Base-by-base conservation (phyloP, 2,888 invertebrate species). In the Eilema griseolum region DNA sequence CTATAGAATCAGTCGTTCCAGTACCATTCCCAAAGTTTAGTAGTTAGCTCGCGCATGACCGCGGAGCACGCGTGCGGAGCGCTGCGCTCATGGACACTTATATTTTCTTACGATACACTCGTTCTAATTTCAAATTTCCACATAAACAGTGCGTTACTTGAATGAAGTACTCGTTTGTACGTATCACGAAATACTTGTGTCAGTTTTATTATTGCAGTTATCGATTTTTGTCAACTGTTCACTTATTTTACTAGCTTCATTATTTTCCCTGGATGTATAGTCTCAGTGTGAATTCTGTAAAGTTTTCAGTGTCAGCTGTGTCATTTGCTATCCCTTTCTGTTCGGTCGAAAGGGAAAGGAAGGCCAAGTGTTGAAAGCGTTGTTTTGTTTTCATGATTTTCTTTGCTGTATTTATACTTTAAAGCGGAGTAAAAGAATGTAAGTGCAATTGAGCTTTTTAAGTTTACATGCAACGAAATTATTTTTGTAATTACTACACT, bases 291-390 rank as follows among this genome's bases (percentile, higher is more conserved):
- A 87, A 86, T 89, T 88, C 87, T 90, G 89, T 90, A 92, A 92
- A 93, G 93, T 94, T 93, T 93, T 93, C 90, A 93, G 94, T 94
- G 93, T 90, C 90, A 90, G 90, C 90, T 89, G 92, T 92, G 91
- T 88, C 81, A 83, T 86, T 86, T 81, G 88, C 87, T 90, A 85
- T 93, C 92, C 88, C 90, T 89, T 86, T 93, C 92, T 82, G 80
- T 88, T 86, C 76, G 81, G 79, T 85, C 83, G 89, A 93, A 92
- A 93, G 91, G 89, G 92, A 94, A 93, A 93, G 93, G 90, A 90
- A 92, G 90, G 88, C 83, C 85, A 86, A 83, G 86, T 85, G 89
- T 87, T 84, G 86, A 86, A 85, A 88, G 88, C 86, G 85, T 91
- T 92, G 90, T 91, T 93, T 92, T 92, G 92, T 91, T 94, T 92